Evolutionary conservation across 2,888 invertebrate species (phyloP).

Genomic region (Ephialtes manifestator): DNA sequence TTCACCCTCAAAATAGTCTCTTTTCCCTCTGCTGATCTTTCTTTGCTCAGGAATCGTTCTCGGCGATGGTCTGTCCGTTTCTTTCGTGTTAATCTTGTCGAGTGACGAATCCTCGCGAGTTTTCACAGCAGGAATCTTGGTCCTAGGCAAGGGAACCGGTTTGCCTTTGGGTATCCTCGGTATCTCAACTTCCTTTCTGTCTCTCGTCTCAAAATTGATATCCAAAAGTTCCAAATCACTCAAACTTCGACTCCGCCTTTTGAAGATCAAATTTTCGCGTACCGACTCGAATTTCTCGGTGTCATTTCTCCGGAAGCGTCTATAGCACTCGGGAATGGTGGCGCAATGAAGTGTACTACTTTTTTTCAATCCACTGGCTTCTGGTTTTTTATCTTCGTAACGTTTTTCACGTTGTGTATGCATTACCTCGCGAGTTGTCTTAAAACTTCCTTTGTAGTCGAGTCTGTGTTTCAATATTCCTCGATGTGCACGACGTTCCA

Average conservation of each 20-base stretch:
- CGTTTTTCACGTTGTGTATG: conserved; percentile 50
- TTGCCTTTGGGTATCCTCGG: conserved; percentile 49
- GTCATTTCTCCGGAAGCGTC: conserved; percentile 63
- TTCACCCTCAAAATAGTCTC: conserved; percentile 37
- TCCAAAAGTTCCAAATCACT: conserved; percentile 77
- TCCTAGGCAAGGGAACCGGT: conserved; percentile 75
- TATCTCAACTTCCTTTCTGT: background rate
- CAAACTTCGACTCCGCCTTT: conserved; percentile 78
- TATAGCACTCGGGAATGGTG: conserved; percentile 71
- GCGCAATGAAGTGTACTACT: conserved; percentile 71
- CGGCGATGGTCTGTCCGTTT: conserved; percentile 3
- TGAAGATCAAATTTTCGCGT: conserved; percentile 41
- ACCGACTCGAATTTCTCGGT: conserved; percentile 40
- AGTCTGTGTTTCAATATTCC: conserved; percentile 60
- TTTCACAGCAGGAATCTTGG: conserved; percentile 66
- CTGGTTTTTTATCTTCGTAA: conserved; percentile 24
- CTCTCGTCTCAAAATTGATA: conserved; percentile 29
- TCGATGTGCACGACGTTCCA: conserved; percentile 63
- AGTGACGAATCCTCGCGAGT: conserved; percentile 9
- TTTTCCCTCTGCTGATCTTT: conserved; percentile 44
- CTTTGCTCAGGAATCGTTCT: conserved; percentile 56
- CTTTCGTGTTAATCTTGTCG: background rate
- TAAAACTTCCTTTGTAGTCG: conserved; percentile 72
- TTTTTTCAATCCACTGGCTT: conserved; percentile 60
- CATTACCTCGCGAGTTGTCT: conserved; percentile 70